Evolutionary conservation across 2,113 vertebrate genomes (phyloP).

Genomic region (Melanerpes formicivorus): DNA sequence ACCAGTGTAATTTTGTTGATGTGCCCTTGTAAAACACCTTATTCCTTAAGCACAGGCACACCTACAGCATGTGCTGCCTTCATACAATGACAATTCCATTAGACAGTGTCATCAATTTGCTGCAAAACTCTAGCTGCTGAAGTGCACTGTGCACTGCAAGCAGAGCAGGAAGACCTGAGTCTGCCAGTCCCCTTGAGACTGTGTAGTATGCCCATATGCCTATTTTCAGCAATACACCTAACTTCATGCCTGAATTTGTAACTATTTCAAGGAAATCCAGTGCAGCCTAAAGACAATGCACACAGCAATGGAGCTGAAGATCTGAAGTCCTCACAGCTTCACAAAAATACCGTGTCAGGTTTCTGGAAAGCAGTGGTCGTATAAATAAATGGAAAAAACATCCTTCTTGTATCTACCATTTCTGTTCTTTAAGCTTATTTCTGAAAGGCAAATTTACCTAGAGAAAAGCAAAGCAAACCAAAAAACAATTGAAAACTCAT

Average conservation of each 20-base stretch:
- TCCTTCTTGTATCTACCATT: fast-evolving
- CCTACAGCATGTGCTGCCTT: background rate
- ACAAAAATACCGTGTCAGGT: background rate
- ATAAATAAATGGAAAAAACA: background rate
- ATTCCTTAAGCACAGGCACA: background rate
- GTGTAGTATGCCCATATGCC: fast-evolving
- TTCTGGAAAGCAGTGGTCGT: background rate
- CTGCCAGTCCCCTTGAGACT: background rate
- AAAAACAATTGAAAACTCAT: background rate
- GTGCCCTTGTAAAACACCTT: background rate
- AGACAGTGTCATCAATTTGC: background rate
- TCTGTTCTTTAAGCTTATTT: background rate
- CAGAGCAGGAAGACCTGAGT: background rate
- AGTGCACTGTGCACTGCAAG: background rate
- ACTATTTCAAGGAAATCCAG: background rate
- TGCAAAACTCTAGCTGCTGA: background rate
- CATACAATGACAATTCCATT: background rate
- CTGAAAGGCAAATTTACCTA: background rate
- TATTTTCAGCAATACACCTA: background rate
- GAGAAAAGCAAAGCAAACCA: background rate
- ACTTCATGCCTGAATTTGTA: background rate
- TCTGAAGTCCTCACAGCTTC: background rate
- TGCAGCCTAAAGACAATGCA: background rate
- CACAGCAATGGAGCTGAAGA: background rate
- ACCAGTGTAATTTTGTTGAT: background rate